A percentile compares a stretch with the other conserved stretches of the same genome.
Evolutionary conservation across 2,888 invertebrate genomes (phyloP).

Genomic region (Catocala nupta): DNA sequence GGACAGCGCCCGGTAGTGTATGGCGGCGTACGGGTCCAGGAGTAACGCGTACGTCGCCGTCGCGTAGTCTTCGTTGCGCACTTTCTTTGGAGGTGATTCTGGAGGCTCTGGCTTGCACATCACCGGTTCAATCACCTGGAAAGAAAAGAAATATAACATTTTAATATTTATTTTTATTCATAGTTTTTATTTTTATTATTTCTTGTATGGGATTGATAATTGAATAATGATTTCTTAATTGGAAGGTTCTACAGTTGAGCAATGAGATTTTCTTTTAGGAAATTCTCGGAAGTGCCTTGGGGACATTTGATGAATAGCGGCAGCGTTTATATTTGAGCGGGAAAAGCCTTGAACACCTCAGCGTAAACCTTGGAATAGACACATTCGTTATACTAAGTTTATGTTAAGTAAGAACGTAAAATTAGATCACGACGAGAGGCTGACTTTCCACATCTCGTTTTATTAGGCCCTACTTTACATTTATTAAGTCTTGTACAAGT

Average conservation of each 20-base stretch:
- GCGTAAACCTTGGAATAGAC: no score
- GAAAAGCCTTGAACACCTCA: no score
- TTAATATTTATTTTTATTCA: conserved; percentile 8
- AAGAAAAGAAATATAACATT: conserved; percentile 54
- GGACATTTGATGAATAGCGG: no score
- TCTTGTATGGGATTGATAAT: no score
- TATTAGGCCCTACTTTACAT: conserved; percentile 2
- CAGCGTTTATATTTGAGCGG: no score
- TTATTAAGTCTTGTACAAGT: conserved; percentile 1
- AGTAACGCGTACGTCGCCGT: conserved; percentile 66
- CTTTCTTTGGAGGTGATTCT: conserved; percentile 90
- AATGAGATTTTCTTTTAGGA: no score
- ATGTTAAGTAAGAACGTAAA: background rate
- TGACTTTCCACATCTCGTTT: background rate
- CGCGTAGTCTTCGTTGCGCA: conserved; percentile 88
- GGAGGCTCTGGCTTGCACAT: conserved; percentile 86
- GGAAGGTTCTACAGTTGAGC: no score
- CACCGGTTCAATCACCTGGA: conserved; percentile 82
- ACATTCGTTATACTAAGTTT: background rate
- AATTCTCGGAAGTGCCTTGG: no score
- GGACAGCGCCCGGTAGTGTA: conserved; percentile 84
- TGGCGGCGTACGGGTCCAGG: conserved; percentile 62
- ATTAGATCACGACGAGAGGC: conserved; percentile 4
- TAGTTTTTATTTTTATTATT: no score
- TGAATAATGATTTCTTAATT: no score